Base-by-base conservation (phyloP, 2,113 vertebrate genomes). In the Nesogale talazaci region DNA sequence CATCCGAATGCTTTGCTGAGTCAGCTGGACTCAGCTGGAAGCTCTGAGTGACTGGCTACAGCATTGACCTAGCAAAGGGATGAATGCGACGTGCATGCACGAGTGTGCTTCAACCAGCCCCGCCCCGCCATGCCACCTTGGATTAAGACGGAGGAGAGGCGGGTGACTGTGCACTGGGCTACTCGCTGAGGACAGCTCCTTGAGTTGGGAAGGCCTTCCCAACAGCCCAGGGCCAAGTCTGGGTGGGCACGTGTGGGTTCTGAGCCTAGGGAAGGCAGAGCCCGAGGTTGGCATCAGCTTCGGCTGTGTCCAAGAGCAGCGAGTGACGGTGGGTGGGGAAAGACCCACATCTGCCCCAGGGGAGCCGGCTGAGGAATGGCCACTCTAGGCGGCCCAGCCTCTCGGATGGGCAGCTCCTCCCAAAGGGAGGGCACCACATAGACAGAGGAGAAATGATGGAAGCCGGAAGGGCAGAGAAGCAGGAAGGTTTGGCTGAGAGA, bases 51-150 rank as follows among this genome's bases (percentile, higher is more conserved):
- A 72, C 0, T 67, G 72, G 67, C 0, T 27, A 40, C 63, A 86
- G 89, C 83, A 57, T 67, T 1, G 81, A n/a, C 42, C 91, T 88
- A 67, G 36, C 16, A 61, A 70, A 93, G 86, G 75, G 20, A 86
- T 22, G 86, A 83, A 90, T 40, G 90, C 85, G 86, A 72, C 15
- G 31, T 20, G 25, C 57, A 76, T 57, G 6, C 17, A 52, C 31
- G 0, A 67, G 38, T 27, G 31, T 42, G 63, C 25, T 88, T 70
- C 46, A 52, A 12, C 46, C 46, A 9, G 10, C 14, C 46, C 10
- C 46, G 46, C 46, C 46, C 10, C 46, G 10, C 46, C 46, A 52
- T 52, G 46, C 46, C 46, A 52, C 46, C 46, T 52, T 52, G 46
- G 46, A 2, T 6, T 0, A 4, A 25, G 65, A 38, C 59, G 6